Base-by-base conservation (phyloP, 2,113 vertebrate genomes). In the Sylvilagus bachmani region DNA sequence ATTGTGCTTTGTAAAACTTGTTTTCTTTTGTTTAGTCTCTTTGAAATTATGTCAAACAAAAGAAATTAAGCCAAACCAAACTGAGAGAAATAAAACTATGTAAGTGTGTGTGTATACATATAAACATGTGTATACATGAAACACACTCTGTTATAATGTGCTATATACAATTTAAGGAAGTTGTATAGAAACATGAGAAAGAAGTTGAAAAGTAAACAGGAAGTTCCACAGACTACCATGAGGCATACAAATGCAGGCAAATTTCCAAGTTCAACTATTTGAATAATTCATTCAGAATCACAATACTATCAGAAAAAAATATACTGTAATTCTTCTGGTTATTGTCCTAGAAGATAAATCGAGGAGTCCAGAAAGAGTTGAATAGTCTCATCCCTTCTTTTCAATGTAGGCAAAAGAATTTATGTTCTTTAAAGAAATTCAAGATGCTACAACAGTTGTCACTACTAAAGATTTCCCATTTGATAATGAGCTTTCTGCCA, bases 341-440 rank as follows among this genome's bases (percentile, higher is more conserved):
- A 71, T 49, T 81, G 78, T 24, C 51, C 61, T 88, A 67, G n/a
- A 36, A 71, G 44, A 83, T 31, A 90, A 19, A 85, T 64, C 0
- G 16, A 77, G 19, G 82, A 90, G 25, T 78, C 22, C 13, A 51
- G 49, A 92, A 90, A 85, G 19, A 83, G 25, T n/a, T 58, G 29
- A 67, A 71, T 89, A 78, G 91, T 95, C 53, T 96, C 25, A 78
- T 81, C 16, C 44, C 21, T 86, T 92, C 29, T 83, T 87, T 55
- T 66, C 44, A 92, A 38, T 17, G 5, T 24, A 92, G 22, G 27
- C 38, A 86, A 95, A 95, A 88, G 6, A 77, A 86, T 44, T 84
- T 96, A 87, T 91, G 95, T 89, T 90, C 81, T 95, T 95, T 85
- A 94, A 95, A 90, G 10, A 92, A 93, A 93, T 88, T 7, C 44